These are phyloP conservation scores for Caligus rogercresseyi DNA, from an alignment of 1,140 invertebrate species.

Conservation along the genomic window DNA sequence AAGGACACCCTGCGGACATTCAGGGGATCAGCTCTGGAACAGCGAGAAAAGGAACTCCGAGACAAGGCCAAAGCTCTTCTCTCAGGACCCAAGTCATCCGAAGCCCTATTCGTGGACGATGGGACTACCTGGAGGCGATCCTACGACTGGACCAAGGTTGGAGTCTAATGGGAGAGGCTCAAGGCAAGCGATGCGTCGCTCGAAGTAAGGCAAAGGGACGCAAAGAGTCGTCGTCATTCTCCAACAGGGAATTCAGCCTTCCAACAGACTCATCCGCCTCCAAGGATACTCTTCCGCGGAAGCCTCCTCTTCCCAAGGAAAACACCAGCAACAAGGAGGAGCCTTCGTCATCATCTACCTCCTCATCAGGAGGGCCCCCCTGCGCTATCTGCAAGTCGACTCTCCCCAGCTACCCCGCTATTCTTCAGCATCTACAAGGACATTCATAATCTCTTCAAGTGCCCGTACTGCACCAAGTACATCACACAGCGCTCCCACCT, in stretches of 20 bases:
- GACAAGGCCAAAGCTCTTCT: background rate
- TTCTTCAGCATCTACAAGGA: background rate
- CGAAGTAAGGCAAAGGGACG: background rate
- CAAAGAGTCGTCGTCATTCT: no score
- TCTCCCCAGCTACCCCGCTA: background rate
- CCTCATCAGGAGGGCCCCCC: no score
- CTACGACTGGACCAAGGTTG: background rate
- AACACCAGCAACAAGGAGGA: no score
- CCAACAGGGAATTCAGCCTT: no score
- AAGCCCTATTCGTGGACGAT: background rate
- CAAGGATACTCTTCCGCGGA: no score
- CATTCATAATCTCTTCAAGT: background rate
- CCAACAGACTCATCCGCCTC: no score
- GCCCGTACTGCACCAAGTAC: background rate
- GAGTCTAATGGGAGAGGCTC: background rate
- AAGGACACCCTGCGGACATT: no score
- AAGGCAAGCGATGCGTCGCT: background rate
- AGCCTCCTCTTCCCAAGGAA: no score
- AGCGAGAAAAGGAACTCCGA: background rate
- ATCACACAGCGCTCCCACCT: background rate
- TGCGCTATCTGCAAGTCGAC: no score
- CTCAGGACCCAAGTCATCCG: background rate
- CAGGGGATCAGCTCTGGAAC: no score
- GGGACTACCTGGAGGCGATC: background rate
- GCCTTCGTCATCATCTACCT: no score